A percentile compares a stretch with the other conserved stretches of the same genome.
Conservation (phyloP, 1,140 invertebrate genomes). For the Temnothorax longispinosus region DNA sequence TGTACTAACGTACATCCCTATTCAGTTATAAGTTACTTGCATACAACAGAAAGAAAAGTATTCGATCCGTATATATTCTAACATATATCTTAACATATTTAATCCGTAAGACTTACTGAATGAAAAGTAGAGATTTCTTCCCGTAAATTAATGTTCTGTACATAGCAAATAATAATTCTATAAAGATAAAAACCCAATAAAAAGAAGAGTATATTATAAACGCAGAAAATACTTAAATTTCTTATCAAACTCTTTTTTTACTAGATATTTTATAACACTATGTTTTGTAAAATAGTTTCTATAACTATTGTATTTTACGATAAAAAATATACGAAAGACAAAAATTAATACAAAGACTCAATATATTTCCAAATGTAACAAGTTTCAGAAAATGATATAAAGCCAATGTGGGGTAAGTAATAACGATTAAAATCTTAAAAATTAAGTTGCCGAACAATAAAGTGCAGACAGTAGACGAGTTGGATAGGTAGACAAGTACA, state of each 20-base stretch:
- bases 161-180: too few relatives aligned
- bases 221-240: too few relatives aligned
- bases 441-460: slow-evolving; percentile 7
- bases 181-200: too few relatives aligned
- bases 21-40: too few relatives aligned
- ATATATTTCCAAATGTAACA: slow-evolving; percentile 4
- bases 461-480: slow-evolving; percentile 41
- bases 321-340: background rate
- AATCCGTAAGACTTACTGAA: too few relatives aligned
- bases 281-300: background rate
- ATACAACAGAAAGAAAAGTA: too few relatives aligned
- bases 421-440: slow-evolving; percentile 8
- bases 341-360: background rate
- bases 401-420: background rate
- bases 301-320: background rate
- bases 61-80: too few relatives aligned
- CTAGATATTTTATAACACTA: background rate
- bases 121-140: too few relatives aligned
- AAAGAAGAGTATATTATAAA: too few relatives aligned
- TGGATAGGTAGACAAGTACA: slow-evolving; percentile 26
- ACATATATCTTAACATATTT: too few relatives aligned
- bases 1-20: too few relatives aligned
- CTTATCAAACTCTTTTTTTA: background rate
- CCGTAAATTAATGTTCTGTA: too few relatives aligned
- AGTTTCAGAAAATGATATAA: background rate